Conservation (phyloP, 2,888 invertebrate species). For the Lathronympha strigana region DNA sequence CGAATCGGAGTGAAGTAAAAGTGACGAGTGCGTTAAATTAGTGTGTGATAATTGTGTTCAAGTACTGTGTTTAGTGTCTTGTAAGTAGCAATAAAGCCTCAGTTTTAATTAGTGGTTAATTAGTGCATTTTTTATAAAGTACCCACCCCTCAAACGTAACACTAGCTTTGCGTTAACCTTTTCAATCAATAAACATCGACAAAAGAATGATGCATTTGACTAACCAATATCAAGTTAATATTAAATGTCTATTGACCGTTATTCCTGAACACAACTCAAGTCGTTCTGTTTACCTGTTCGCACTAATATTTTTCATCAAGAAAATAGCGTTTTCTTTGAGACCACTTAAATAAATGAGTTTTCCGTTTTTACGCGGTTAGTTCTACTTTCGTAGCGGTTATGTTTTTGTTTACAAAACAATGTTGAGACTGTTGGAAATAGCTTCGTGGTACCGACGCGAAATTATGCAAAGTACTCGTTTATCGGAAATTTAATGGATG, state of each 20-base stretch:
- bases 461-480: neutral
- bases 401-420: constrained; percentile 15
- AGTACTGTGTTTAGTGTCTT: too few relatives aligned
- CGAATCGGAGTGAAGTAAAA: too few relatives aligned
- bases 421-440: constrained; percentile 2
- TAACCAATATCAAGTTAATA: neutral
- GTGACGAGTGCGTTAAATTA: too few relatives aligned
- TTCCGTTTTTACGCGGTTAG: neutral
- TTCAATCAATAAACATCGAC: neutral
- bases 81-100: too few relatives aligned
- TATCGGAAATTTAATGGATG: neutral
- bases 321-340: constrained; percentile 8
- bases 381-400: constrained; percentile 3
- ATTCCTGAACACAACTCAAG: neutral
- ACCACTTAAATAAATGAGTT: constrained; percentile 24
- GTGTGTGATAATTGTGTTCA: too few relatives aligned
- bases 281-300: constrained; percentile 14
- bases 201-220: neutral
- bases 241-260: neutral
- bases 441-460: constrained; percentile 2
- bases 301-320: constrained; percentile 19
- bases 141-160: too few relatives aligned
- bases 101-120: too few relatives aligned
- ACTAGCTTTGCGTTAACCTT: too few relatives aligned
- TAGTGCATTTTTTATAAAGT: too few relatives aligned